Base-by-base conservation (phyloP, 2,888 invertebrate species). In the Erebia palarica region DNA sequence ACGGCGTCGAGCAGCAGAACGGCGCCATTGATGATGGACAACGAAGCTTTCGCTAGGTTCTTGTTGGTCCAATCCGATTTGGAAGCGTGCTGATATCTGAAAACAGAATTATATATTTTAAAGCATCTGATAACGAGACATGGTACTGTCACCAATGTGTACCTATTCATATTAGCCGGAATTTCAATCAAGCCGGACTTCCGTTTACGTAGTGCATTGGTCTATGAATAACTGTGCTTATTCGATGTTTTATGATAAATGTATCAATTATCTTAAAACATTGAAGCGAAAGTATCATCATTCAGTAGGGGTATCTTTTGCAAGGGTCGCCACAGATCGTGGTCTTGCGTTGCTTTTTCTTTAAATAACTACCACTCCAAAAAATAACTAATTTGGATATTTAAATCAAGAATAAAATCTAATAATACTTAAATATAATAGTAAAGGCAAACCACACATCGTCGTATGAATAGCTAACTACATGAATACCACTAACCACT, bases 11-110 rank as follows among this genome's bases (percentile, higher is more conserved):
- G 83, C 16, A 97, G 94, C 80, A 97, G 95, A 8, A 97, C 78
- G 0, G 94, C 95, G 5, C 96, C 97, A 82, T 96, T 96, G 80
- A 97, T 95, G 82, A 97, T 95, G 53, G 96, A 94, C 75, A 97
- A 81, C 0, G 96, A 95, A 5, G 96, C 97, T 83, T 97, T 97
- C n/a, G 96, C 95, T 74, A 97, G 83, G 77, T 94, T 96, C 84
- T 94, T 96, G 84, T 95, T 94, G 69, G 88, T 93, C 36, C 79
- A 71, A 0, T 95, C 94, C 7, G 86, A 80, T 71, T 86, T 93
- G 42, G 86, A 81, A 2, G 75, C 71, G 75, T 92, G 78, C 72
- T 93, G 90, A 79, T 76, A 90, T 79, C 92, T 93, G 86, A 18
- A 61, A 68, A 61, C 16, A 67, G 55, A 63, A 11, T 3, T 18